A percentile compares a stretch with the other conserved stretches of the same genome.
phyloP scores from a whole-genome alignment of 2,888 invertebrate species.

The Bruchidius siliquastri region DNA sequence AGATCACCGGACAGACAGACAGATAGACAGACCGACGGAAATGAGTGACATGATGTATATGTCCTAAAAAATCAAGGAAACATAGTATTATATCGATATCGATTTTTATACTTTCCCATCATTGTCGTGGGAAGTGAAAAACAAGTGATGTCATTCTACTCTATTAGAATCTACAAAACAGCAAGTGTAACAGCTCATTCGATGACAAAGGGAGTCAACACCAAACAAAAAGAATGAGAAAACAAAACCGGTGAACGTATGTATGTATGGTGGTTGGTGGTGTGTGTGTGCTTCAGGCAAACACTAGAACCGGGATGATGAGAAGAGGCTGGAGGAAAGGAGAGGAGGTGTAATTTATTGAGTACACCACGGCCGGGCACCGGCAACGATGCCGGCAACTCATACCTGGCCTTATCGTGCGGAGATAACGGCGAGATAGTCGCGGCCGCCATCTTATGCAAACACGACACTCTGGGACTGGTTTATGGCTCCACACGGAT shows the following conservation, averaged over 20 bases:
- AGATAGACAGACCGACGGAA: no score
- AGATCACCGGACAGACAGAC: no score
- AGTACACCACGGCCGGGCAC: conserved; percentile 28
- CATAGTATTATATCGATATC: no score
- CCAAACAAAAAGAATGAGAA: not conserved
- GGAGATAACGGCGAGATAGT: conserved; percentile 36
- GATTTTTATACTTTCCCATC: no score
- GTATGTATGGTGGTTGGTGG: not conserved
- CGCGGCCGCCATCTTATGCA: conserved; percentile 41
- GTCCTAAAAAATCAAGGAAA: no score
- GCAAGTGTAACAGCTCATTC: not conserved
- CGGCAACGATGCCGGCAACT: conserved; percentile 1
- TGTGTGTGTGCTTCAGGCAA: conserved; percentile 30
- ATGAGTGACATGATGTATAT: no score
- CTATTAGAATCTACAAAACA: not conserved
- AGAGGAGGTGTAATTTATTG: conserved; percentile 42
- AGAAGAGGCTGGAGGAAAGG: conserved; percentile 16
- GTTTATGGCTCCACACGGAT: conserved; percentile 7
- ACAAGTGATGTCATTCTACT: no score
- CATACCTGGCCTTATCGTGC: conserved; percentile 43
- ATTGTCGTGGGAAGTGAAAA: no score
- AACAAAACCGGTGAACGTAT: not conserved
- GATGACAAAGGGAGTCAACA: not conserved
- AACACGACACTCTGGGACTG: conserved; percentile 42
- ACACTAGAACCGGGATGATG: conserved; percentile 19